Conservation (phyloP, 2,113 vertebrate genomes). For the Pseudonaja textilis region DNA sequence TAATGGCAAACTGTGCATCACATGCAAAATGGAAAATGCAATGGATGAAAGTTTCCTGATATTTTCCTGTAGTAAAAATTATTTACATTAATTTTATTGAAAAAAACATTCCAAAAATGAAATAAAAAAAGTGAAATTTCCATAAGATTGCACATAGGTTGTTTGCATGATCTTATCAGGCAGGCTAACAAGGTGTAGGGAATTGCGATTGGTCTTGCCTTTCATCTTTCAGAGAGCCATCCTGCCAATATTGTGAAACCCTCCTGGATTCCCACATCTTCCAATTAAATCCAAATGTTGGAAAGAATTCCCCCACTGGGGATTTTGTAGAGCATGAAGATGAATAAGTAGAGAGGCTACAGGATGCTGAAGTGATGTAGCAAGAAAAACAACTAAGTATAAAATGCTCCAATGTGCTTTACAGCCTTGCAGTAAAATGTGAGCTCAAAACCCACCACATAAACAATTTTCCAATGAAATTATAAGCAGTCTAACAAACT, state of each 20-base stretch:
- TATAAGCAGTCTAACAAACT: background rate
- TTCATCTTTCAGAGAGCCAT: background rate
- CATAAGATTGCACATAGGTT: background rate
- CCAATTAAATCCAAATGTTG: background rate
- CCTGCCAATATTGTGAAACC: background rate
- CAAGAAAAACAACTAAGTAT: background rate
- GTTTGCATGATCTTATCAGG: background rate
- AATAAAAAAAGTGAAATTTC: background rate
- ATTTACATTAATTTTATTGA: background rate
- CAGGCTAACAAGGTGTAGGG: background rate
- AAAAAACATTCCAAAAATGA: background rate
- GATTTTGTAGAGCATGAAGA: background rate
- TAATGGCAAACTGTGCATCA: background rate
- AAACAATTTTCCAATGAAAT: background rate
- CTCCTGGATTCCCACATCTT: background rate
- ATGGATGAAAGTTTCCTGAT: background rate
- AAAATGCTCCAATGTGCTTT: background rate
- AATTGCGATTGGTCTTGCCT: background rate
- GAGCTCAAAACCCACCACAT: background rate
- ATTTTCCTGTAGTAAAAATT: background rate
- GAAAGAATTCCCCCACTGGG: background rate
- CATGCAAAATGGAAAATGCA: background rate
- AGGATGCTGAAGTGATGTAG: background rate
- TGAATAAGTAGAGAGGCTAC: background rate
- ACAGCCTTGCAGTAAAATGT: background rate